These are phyloP conservation scores for Rhagium mordax DNA, from an alignment of 2,888 invertebrate genomes.

Conservation along the genomic window DNA sequence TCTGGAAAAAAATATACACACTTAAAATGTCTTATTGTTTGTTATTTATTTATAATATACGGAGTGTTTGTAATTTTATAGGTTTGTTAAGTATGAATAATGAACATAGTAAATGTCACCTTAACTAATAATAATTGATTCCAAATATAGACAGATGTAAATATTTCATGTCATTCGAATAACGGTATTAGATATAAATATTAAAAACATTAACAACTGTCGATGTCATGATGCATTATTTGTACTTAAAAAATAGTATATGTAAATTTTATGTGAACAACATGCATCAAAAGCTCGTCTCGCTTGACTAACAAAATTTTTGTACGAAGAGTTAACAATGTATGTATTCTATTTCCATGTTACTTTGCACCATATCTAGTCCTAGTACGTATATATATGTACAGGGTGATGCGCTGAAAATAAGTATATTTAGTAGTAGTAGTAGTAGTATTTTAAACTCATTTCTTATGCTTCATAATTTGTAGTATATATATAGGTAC, in stretches of 20 bases:
- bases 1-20: constrained; percentile 48
- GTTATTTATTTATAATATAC: background rate
- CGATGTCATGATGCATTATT: constrained; percentile 7
- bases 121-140: constrained; percentile 18
- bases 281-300: background rate
- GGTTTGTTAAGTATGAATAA: constrained; percentile 12
- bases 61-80: background rate
- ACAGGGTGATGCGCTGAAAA: no score
- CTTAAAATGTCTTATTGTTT: constrained; percentile 10
- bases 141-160: constrained; percentile 21
- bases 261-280: constrained; percentile 12
- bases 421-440: no score
- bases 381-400: no score
- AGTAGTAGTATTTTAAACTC: no score
- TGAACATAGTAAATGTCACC: constrained; percentile 18
- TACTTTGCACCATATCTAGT: background rate
- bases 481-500: no score
- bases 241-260: background rate
- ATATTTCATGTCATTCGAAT: constrained; percentile 24
- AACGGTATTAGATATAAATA: constrained; percentile 21
- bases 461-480: no score
- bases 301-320: background rate
- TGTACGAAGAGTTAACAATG: background rate
- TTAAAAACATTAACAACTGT: constrained; percentile 19
- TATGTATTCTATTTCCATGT: background rate